Evolutionary conservation across 2,113 vertebrate species (phyloP).

Genomic region (Scopus umbretta): DNA sequence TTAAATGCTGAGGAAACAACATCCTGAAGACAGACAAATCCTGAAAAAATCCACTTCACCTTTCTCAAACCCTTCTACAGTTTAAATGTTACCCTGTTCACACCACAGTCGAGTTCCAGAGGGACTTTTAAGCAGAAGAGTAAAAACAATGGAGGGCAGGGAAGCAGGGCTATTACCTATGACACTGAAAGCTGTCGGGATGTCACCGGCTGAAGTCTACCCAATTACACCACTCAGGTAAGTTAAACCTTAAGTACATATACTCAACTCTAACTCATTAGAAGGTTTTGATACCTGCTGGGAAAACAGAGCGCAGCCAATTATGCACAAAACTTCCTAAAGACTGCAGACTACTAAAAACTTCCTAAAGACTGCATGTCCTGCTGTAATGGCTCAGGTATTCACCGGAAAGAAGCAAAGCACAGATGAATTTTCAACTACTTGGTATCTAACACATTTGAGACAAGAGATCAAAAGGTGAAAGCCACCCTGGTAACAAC

Average conservation of each 20-base stretch:
- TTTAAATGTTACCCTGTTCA: background rate
- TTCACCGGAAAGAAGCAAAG: background rate
- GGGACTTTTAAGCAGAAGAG: background rate
- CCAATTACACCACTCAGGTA: background rate
- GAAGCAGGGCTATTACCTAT: background rate
- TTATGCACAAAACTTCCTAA: background rate
- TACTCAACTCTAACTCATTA: background rate
- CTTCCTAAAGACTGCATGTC: background rate
- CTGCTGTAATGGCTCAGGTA: background rate
- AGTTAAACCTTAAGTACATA: background rate
- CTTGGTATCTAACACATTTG: background rate
- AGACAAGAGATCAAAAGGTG: background rate
- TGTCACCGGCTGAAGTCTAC: background rate
- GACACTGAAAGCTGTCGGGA: background rate
- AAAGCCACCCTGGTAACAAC: background rate
- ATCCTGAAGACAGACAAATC: background rate
- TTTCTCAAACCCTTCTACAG: background rate
- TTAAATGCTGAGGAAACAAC: background rate
- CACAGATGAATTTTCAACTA: background rate
- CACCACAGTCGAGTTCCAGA: background rate
- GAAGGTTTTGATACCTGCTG: background rate
- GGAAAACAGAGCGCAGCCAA: background rate
- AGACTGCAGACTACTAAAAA: background rate
- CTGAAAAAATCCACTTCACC: background rate
- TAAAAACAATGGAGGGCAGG: fast-evolving